Conservation (phyloP, 2,113 vertebrate genomes). For the Nyctereutes procyonoides region DNA sequence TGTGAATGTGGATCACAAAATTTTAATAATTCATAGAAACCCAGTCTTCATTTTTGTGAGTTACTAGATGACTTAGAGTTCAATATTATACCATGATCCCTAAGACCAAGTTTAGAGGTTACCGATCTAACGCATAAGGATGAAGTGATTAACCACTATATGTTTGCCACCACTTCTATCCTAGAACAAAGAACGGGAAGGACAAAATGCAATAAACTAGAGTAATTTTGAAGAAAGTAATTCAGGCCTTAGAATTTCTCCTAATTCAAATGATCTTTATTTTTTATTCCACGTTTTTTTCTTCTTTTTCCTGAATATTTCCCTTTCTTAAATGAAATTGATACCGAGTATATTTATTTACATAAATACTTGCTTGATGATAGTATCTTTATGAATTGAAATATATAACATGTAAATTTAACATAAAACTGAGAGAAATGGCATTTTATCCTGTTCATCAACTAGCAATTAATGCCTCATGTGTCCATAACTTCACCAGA, state of each 20-base stretch:
- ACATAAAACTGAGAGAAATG: neutral
- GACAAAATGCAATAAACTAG: neutral
- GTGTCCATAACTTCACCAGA: neutral
- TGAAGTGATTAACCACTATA: neutral
- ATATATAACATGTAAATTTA: neutral
- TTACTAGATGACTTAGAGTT: neutral
- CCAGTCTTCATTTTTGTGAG: slow-evolving; percentile 9
- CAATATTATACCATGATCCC: neutral
- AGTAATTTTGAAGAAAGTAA: slow-evolving; percentile 38
- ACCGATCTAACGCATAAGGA: neutral
- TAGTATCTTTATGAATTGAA: neutral
- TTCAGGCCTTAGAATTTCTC: neutral
- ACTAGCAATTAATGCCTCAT: neutral
- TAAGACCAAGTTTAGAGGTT: neutral
- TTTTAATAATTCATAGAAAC: slow-evolving; percentile 17
- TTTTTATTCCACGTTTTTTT: neutral
- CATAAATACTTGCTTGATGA: neutral
- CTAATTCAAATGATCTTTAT: neutral
- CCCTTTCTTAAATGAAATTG: neutral
- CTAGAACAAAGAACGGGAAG: neutral
- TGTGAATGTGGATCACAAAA: neutral
- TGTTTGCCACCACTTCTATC: neutral
- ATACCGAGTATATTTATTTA: neutral
- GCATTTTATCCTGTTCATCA: neutral
- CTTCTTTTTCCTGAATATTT: neutral